Evolutionary conservation across 2,888 invertebrate species (phyloP).

Genomic region (Clivina fossor): DNA sequence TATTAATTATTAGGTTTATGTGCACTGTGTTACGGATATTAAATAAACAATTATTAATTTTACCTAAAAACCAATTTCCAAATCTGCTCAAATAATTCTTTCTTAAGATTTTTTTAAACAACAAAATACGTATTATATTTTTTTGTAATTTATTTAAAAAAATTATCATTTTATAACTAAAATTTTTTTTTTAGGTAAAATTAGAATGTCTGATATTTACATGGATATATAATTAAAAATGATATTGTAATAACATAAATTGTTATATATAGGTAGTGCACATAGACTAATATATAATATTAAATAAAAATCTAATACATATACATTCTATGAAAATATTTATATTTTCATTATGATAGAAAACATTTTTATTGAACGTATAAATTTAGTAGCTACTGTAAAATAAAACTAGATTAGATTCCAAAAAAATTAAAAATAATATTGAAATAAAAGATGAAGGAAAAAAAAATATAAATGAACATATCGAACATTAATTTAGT

Average conservation of each 20-base stretch:
- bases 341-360: constrained; percentile 9
- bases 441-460: constrained; percentile 4
- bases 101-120: too few species aligned
- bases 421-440: constrained; percentile 29
- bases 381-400: constrained; percentile 34
- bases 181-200: too few species aligned
- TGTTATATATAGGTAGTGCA: constrained; percentile 1
- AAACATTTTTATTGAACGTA: constrained; percentile 25
- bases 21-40: constrained; percentile 17
- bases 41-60: constrained; percentile 17
- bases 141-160: too few species aligned
- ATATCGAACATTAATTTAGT: constrained; percentile 33
- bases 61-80: too few species aligned
- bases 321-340: constrained; percentile 8
- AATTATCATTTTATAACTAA: too few species aligned
- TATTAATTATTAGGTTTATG: constrained; percentile 5
- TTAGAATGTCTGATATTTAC: too few species aligned
- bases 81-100: too few species aligned
- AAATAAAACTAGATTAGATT: constrained; percentile 32
- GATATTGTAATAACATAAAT: neutral
- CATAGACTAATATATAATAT: constrained; percentile 9
- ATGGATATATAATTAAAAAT: neutral
- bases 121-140: too few species aligned
- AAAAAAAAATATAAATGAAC: constrained; percentile 30
- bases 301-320: too few species aligned